Conservation (phyloP, 2,113 vertebrate genomes). For the Pyrgilauda ruficollis region DNA sequence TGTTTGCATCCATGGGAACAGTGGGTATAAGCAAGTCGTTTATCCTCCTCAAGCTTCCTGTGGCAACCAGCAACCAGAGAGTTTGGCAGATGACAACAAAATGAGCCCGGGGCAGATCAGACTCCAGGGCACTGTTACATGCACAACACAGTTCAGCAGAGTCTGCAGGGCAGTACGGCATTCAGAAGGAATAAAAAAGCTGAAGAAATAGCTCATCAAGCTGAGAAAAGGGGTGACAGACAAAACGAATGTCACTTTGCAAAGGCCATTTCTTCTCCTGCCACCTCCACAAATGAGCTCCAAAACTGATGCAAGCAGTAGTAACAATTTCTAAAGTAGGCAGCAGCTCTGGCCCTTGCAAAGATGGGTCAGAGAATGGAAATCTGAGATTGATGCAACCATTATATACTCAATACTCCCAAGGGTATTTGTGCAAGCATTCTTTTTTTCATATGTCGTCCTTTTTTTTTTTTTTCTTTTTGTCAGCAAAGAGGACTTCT, state of each 20-base stretch:
- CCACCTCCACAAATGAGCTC: background rate
- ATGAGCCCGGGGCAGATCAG: background rate
- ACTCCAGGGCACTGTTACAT: background rate
- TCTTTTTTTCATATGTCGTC: background rate
- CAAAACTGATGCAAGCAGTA: background rate
- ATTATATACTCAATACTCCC: background rate
- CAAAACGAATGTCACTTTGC: background rate
- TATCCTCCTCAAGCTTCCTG: background rate
- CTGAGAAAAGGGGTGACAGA: background rate
- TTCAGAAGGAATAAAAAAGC: background rate
- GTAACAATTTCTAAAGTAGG: background rate
- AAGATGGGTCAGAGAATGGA: background rate
- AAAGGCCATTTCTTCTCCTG: conserved; percentile 2
- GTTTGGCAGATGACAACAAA: background rate
- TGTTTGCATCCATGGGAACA: rapidly evolving
- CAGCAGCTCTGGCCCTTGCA: background rate
- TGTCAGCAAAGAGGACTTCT: background rate
- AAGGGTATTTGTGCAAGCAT: background rate
- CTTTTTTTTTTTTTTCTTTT: background rate
- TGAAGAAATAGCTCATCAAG: background rate
- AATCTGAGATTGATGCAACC: background rate
- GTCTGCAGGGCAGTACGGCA: background rate
- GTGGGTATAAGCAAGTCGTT: background rate
- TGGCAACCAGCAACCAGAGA: background rate
- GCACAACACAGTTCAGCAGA: background rate